Conservation (phyloP, 2,797 vertebrate species). For the Coilia nasus region DNA sequence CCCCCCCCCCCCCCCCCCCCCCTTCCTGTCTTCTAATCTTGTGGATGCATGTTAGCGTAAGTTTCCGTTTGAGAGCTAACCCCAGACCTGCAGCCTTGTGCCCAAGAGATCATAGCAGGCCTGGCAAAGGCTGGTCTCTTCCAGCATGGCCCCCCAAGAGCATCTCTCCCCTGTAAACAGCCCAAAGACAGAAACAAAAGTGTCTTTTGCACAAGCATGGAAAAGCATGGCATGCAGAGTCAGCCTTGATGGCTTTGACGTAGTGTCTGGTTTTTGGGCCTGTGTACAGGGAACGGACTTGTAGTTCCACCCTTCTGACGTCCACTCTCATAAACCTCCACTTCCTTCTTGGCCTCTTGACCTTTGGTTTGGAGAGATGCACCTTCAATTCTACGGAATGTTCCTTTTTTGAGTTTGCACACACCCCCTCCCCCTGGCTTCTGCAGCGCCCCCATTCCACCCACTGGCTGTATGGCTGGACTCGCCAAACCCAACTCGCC, state of each 20-base stretch:
- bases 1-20: constrained; percentile 63
- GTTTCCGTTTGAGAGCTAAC: constrained; percentile 47
- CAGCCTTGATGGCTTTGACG: constrained; percentile 24
- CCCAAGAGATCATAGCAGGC: constrained; percentile 64
- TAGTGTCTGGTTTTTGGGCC: constrained; percentile 65
- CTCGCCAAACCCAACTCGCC: constrained; percentile 61
- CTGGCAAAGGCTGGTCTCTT: constrained; percentile 71
- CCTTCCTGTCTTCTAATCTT: constrained; percentile 64
- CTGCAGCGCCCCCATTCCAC: constrained; percentile 79
- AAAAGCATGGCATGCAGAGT: constrained; percentile 5
- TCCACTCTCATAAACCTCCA: constrained; percentile 59
- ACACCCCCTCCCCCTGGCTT: constrained; percentile 64
- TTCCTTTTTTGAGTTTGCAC: constrained; percentile 71
- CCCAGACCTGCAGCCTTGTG: constrained; percentile 76
- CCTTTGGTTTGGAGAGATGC: constrained; percentile 71
- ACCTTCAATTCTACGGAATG: constrained; percentile 84
- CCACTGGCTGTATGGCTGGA: constrained; percentile 68
- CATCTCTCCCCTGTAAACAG: constrained; percentile 79
- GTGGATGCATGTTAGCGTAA: constrained; percentile 75
- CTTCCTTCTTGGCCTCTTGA: constrained; percentile 48
- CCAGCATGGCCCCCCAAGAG: constrained; percentile 67
- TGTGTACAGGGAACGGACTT: constrained; percentile 75
- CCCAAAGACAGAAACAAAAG: constrained; percentile 61
- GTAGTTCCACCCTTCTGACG: constrained; percentile 57
- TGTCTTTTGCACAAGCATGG: background rate